Conservation (phyloP, 2,888 invertebrate species). For the Spilarctia lutea region DNA sequence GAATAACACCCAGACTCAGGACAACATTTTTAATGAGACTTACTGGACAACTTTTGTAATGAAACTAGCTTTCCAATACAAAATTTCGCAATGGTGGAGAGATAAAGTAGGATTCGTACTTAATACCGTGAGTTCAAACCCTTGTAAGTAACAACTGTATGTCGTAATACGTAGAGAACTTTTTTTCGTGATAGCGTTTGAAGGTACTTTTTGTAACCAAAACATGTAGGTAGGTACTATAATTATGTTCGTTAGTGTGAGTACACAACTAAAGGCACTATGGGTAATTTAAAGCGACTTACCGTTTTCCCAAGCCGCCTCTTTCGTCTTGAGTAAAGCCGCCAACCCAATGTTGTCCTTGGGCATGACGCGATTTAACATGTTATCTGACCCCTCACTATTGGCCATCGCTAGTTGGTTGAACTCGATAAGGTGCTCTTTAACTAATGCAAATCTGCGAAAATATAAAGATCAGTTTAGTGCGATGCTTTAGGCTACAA, state of each 20-base stretch:
- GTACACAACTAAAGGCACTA: neutral
- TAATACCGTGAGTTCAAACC: neutral
- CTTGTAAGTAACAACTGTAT: neutral
- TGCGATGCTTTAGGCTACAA: neutral
- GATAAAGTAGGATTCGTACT: neutral
- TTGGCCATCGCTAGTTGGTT: slow-evolving; percentile 99
- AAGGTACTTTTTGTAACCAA: neutral
- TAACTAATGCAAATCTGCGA: slow-evolving; percentile 96
- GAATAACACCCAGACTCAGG: too few relatives aligned
- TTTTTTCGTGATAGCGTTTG: neutral
- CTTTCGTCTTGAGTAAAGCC: slow-evolving; percentile 97
- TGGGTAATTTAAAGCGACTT: slow-evolving; percentile 52
- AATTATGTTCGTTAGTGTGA: neutral
- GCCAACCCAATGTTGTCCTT: slow-evolving; percentile 99
- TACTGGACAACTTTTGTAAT: neutral
- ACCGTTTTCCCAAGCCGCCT: slow-evolving; percentile 97
- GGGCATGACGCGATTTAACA: slow-evolving; percentile 99
- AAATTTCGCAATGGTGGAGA: neutral
- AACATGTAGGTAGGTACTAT: neutral
- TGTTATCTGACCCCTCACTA: slow-evolving; percentile 98
- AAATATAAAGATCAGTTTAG: slow-evolving; percentile 3
- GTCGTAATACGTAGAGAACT: neutral
- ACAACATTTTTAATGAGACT: too few relatives aligned
- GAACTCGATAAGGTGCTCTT: slow-evolving; percentile 99
- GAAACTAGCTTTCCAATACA: neutral